These are phyloP conservation scores for Patella caerulea DNA, from an alignment of 2,888 invertebrate genomes.

Conservation along the genomic window DNA sequence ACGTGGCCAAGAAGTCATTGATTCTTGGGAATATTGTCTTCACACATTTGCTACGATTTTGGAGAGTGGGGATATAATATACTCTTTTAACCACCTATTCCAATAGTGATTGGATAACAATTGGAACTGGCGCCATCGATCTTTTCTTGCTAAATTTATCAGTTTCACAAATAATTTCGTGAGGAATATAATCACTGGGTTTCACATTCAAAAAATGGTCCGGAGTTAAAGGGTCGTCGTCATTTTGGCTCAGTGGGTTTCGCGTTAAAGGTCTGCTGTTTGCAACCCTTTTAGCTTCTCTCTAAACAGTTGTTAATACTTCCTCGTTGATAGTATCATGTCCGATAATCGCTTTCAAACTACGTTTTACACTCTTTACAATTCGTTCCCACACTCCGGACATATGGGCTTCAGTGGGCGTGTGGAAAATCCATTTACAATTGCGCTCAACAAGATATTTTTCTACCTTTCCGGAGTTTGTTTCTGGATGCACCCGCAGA, in stretches of 20 bases:
- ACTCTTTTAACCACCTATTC: background rate
- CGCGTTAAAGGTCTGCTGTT: background rate
- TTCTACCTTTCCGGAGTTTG: background rate
- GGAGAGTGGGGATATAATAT: background rate
- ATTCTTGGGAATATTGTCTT: constrained; percentile 3
- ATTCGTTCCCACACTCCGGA: background rate
- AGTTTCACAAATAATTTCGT: background rate
- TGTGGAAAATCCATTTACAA: background rate
- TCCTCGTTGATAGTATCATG: background rate
- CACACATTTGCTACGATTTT: background rate
- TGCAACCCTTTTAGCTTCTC: background rate
- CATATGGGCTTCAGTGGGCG: background rate
- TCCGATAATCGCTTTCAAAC: background rate
- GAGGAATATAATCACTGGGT: background rate
- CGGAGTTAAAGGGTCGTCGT: background rate
- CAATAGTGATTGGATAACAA: background rate
- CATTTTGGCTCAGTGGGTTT: background rate
- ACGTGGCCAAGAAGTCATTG: constrained; percentile 33
- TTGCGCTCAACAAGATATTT: no score
- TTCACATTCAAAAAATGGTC: background rate
- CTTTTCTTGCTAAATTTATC: background rate
- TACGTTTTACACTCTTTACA: background rate
- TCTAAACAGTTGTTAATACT: background rate
- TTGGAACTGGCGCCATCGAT: background rate
- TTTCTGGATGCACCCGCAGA: background rate